A percentile compares a stretch with the other conserved stretches of the same genome.
Conservation (phyloP, 92 coral and sea anemone species). For the Phymanthus crucifer region DNA sequence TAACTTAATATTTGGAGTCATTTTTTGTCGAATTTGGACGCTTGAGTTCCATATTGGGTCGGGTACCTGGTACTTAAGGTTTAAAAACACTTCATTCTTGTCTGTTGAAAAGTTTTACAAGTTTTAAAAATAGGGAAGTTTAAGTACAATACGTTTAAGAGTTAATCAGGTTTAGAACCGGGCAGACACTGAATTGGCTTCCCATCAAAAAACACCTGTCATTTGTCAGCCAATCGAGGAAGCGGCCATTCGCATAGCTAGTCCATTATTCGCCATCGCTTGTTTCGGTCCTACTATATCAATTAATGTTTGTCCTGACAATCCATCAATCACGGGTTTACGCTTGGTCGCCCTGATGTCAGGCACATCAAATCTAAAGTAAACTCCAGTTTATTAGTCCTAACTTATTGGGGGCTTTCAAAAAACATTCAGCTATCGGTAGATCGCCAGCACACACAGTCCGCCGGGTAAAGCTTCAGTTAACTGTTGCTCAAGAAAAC, state of each 20-base stretch:
- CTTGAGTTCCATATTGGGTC: neutral
- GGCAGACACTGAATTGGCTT: conserved; percentile 66
- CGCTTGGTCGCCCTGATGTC: conserved; percentile 80
- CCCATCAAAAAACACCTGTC: conserved; percentile 86
- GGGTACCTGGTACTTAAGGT: neutral
- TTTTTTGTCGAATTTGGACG: neutral
- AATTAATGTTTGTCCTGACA: conserved; percentile 87
- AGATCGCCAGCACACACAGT: neutral
- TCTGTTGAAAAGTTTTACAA: neutral
- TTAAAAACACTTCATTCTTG: neutral
- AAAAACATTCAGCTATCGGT: conserved; percentile 17
- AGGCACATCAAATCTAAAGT: conserved; percentile 71
- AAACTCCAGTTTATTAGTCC: conserved; percentile 83
- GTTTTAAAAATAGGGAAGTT: neutral
- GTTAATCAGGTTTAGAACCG: conserved; percentile 73
- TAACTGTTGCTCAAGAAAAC: neutral
- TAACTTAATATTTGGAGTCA: neutral
- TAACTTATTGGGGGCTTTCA: conserved; percentile 54
- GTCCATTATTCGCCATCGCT: conserved; percentile 89
- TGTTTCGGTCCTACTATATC: conserved; percentile 89
- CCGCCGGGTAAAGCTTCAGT: neutral
- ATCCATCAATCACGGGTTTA: conserved; percentile 73
- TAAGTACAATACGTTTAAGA: conserved; percentile 40
- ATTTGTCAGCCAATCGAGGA: conserved; percentile 62
- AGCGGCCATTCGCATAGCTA: conserved; percentile 44